Percentiles rank a stretch among this genome's conserved stretches.
Evolutionary conservation across 2,888 invertebrate genomes (phyloP).

Genomic region (Lepas anatifera): DNA sequence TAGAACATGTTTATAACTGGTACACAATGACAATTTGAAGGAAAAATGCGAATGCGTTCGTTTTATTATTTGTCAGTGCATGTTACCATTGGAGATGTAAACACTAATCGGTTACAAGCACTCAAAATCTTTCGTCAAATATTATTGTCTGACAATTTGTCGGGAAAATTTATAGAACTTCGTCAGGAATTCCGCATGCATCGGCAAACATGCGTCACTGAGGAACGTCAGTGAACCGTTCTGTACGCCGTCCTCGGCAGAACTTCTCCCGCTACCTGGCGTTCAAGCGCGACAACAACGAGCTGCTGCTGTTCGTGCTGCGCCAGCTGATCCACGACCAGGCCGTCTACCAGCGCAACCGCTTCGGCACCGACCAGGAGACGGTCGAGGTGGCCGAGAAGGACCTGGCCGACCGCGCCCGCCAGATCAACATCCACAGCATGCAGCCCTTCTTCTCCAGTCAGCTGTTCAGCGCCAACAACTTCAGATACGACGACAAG

Average conservation of each 20-base stretch:
- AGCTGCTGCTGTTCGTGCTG: conserved; percentile 85
- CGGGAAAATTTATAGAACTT: too few species aligned
- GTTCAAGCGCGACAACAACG: conserved; percentile 91
- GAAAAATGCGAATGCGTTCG: too few species aligned
- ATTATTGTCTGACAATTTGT: too few species aligned
- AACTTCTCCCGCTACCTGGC: conserved; percentile 86
- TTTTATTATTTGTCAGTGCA: too few species aligned
- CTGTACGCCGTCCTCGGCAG: conserved; percentile 39
- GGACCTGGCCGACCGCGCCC: conserved; percentile 72
- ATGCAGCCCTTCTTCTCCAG: conserved; percentile 84
- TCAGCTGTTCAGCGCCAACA: conserved; percentile 73
- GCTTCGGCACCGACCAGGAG: conserved; percentile 44
- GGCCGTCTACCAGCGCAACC: conserved; percentile 51
- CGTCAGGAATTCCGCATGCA: too few species aligned
- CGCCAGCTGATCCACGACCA: conserved; percentile 88
- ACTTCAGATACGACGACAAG: conserved; percentile 70
- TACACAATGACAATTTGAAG: too few species aligned
- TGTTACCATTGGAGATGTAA: too few species aligned
- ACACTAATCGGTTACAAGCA: too few species aligned
- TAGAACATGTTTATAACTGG: too few species aligned
- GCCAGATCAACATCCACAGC: conserved; percentile 79
- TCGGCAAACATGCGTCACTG: too few species aligned
- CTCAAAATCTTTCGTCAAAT: too few species aligned
- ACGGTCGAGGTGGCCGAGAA: conserved; percentile 73
- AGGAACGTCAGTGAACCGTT: conserved; percentile 12